These are phyloP conservation scores for Gadus chalcogrammus DNA, from an alignment of 2,113 vertebrate genomes.

Conservation along the genomic window DNA sequence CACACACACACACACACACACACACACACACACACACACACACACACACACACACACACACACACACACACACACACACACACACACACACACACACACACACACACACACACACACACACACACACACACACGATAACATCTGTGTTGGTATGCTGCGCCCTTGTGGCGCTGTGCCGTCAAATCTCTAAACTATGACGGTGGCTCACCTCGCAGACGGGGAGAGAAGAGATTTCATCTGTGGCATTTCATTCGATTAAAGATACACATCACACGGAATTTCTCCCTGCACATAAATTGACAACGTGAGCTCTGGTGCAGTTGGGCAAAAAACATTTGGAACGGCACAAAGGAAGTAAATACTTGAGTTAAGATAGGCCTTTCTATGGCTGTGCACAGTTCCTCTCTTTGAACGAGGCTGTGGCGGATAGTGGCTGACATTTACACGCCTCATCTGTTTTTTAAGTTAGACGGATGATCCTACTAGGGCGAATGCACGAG, in stretches of 20 bases:
- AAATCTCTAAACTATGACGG: neutral
- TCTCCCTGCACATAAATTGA: neutral
- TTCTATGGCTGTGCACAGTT: no score
- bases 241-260: conserved; percentile 2
- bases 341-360: no score
- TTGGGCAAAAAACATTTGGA: no score
- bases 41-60: conserved; percentile 2
- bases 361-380: no score
- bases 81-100: conserved; percentile 13
- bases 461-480: no score
- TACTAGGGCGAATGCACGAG: no score
- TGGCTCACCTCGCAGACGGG: neutral
- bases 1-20: no score
- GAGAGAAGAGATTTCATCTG: neutral
- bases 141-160: conserved; percentile 2
- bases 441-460: no score
- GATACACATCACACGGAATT: neutral
- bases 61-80: neutral
- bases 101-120: conserved; percentile 7
- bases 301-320: neutral
- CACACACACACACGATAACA: neutral
- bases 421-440: no score
- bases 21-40: no score
- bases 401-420: no score
- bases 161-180: neutral